These are phyloP conservation scores for Puntigrus tetrazona DNA, from an alignment of 2,113 vertebrate species.

Conservation along the genomic window DNA sequence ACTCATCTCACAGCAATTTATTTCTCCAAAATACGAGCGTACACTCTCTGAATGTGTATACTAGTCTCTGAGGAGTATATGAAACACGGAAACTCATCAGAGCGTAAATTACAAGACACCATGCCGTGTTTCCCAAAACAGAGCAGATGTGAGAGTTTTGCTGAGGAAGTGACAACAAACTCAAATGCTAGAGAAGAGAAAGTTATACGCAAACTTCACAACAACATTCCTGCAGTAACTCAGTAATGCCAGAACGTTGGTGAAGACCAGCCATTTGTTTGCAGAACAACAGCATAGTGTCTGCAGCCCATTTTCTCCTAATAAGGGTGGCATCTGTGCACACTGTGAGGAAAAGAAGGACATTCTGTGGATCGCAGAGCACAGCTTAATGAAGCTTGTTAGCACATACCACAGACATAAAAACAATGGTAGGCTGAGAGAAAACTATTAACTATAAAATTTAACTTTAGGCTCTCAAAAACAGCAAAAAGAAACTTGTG, in stretches of 20 bases:
- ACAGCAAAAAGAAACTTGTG: background rate
- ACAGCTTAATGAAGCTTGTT: conserved; percentile 23
- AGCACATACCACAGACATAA: conserved; percentile 31
- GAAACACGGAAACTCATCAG: conserved; percentile 23
- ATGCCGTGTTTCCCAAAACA: conserved; percentile 16
- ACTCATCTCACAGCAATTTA: conserved; percentile 5
- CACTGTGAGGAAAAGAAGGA: conserved; percentile 11
- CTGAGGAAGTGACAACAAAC: conserved; percentile 8
- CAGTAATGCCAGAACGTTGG: background rate
- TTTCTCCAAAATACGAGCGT: background rate
- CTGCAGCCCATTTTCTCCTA: background rate
- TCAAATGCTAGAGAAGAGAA: background rate
- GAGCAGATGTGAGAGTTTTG: background rate
- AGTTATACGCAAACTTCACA: background rate
- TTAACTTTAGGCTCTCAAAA: background rate
- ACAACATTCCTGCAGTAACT: conserved; percentile 30
- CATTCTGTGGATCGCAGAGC: conserved; percentile 19
- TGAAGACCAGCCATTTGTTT: conserved; percentile 1
- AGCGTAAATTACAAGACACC: conserved; percentile 28
- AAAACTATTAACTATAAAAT: background rate
- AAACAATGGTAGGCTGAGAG: background rate
- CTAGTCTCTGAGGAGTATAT: conserved; percentile 22
- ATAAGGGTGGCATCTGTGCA: conserved; percentile 28
- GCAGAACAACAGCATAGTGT: conserved; percentile 27
- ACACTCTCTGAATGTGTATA: conserved; percentile 3